phyloP scores from a whole-genome alignment of 2,888 invertebrate genomes.

The Lochmaea capreae region DNA sequence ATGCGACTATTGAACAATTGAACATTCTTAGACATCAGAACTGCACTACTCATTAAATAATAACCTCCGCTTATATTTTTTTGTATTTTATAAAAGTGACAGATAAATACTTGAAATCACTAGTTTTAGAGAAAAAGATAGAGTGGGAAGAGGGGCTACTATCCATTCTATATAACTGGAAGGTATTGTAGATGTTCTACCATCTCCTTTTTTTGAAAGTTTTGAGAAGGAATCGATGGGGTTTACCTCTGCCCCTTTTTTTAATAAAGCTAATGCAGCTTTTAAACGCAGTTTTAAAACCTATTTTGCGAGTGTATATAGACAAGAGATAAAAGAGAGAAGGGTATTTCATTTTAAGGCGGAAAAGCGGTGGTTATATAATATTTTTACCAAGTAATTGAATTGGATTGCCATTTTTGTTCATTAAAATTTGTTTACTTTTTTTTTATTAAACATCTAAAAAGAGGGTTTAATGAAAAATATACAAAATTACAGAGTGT shows the following conservation, averaged over 20 bases:
- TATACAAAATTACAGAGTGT: too few relatives aligned
- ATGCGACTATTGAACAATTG: background rate
- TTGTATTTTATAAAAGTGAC: too few relatives aligned
- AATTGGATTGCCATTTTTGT: constrained; percentile 1
- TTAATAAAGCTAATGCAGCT: constrained; percentile 19
- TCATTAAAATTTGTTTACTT: background rate
- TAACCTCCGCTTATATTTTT: too few relatives aligned
- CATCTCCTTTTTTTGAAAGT: background rate
- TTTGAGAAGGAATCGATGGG: background rate
- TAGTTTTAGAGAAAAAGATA: too few relatives aligned
- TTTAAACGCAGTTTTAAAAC: constrained; percentile 8
- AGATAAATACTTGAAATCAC: too few relatives aligned
- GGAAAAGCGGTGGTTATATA: background rate
- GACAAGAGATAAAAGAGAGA: constrained; percentile 4
- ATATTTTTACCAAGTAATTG: background rate
- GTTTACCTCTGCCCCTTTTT: constrained; percentile 9
- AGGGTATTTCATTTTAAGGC: constrained; percentile 1
- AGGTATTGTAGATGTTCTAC: too few relatives aligned
- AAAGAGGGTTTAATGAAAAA: background rate
- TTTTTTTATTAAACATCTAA: background rate
- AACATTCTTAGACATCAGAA: background rate
- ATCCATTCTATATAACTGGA: too few relatives aligned
- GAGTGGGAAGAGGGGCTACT: too few relatives aligned
- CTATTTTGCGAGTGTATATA: constrained; percentile 5
- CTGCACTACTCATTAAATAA: too few relatives aligned